Conservation (phyloP, 2,888 invertebrate genomes). For the Drosophila melanosoma region DNA sequence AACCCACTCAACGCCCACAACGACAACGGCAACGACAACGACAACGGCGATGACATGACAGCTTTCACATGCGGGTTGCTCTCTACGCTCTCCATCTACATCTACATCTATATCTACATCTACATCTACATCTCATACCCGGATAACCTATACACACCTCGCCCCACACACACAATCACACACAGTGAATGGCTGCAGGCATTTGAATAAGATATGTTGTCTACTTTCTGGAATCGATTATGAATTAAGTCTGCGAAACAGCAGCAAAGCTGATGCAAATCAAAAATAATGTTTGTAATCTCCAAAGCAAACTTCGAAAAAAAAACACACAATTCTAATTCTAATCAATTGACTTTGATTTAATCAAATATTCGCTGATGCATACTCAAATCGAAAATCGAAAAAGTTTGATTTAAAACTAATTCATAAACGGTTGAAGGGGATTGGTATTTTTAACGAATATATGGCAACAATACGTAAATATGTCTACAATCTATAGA, state of each 20-base stretch:
- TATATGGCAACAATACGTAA: neutral
- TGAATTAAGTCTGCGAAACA: neutral
- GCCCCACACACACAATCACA: conserved; percentile 23
- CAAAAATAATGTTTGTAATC: neutral
- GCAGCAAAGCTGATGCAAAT: neutral
- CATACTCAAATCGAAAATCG: neutral
- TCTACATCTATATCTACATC: neutral
- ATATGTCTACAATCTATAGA: neutral
- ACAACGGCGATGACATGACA: conserved; percentile 59
- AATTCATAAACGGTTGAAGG: neutral
- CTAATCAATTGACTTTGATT: neutral
- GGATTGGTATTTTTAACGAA: neutral
- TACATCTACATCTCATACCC: neutral
- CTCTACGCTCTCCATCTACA: neutral
- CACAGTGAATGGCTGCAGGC: conserved; percentile 46
- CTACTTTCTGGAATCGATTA: conserved; percentile 33
- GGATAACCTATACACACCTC: neutral
- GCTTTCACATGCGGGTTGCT: conserved; percentile 54
- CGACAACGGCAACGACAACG: conserved; percentile 20
- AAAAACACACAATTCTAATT: neutral
- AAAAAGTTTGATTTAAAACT: neutral
- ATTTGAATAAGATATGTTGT: conserved; percentile 52
- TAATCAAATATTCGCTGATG: neutral
- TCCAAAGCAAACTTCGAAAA: neutral
- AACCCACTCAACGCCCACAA: conserved; percentile 24